Base-by-base conservation (phyloP, 2,888 invertebrate species). In the Lasioglossum oenotherae region DNA sequence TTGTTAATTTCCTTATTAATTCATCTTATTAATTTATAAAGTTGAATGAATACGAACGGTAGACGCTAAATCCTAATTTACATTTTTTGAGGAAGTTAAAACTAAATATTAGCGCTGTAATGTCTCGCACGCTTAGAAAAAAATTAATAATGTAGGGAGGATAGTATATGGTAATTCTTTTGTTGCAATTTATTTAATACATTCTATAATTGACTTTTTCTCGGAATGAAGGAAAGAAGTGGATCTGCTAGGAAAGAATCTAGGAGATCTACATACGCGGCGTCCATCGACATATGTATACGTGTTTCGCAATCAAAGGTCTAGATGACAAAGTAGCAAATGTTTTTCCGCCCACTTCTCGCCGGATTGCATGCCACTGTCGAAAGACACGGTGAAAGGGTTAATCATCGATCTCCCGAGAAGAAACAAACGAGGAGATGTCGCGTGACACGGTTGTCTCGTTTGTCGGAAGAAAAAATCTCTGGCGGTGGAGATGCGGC, bases 401-500 rank as follows among this genome's bases (percentile, higher is more conserved):
- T 53, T 12, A 8, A n/a, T 4, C 19, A 44, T 5, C 44, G 4
- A 27, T 76, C 67, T 31, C 12, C 41, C 10, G 57, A 60, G 35
- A 23, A 41, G 38, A 57, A 53, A 38, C 16, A 57, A 57, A 6
- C 31, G 4, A 0, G 53, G 53, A 35, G 53, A 75, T 75, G 57
- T 27, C 53, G 41, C 57, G 27, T 60, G 41, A 60, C 74, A 23
- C 38, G 35, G 74, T 35, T 74, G 35, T n/a, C 74, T 57, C 60
- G 19, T 23, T 69, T 35, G 69, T 31, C n/a, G 64, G 31, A 64
- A 64, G 64, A 64, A 27, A 64, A 64, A 31, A 64, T 64, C 64
- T 27, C 14, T 16, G 64, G 16, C 8, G 23, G 23, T 1, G 31
- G 31, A 64, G 64, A 64, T 27, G 64, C 64, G 27, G 31, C 64